These are phyloP conservation scores for Poeciliopsis occidentalis DNA, from an alignment of 2,113 vertebrate species.

Conservation along the genomic window DNA sequence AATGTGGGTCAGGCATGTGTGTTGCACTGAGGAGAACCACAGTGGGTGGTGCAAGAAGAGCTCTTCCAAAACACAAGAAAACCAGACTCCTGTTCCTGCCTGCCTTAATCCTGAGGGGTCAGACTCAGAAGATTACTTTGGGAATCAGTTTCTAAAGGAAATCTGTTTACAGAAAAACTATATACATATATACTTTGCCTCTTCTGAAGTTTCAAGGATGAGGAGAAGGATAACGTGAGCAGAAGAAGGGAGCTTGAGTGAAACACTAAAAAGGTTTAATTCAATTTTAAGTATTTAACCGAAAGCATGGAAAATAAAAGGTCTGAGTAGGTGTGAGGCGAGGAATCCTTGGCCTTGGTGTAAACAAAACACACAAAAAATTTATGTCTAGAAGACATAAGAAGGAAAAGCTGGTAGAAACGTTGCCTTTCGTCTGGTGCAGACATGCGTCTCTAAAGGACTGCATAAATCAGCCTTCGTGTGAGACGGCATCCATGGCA, in stretches of 20 bases:
- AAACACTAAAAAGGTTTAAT: neutral
- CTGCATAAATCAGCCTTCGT: conserved; percentile 56
- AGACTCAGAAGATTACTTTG: conserved; percentile 21
- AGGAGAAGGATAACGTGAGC: neutral
- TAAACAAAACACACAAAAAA: conserved; percentile 6
- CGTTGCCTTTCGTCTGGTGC: conserved; percentile 25
- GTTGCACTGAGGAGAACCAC: conserved; percentile 39
- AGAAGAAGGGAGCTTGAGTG: neutral
- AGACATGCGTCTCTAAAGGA: conserved; percentile 35
- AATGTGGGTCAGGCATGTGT: conserved; percentile 68
- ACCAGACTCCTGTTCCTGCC: conserved; percentile 35
- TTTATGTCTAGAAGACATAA: conserved; percentile 17
- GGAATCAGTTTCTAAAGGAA: neutral
- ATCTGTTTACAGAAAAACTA: conserved; percentile 10
- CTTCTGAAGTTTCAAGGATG: neutral
- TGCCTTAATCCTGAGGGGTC: conserved; percentile 33
- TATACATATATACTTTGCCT: neutral
- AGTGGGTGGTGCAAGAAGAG: conserved; percentile 50
- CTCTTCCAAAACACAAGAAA: conserved; percentile 28
- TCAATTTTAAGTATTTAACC: conserved; percentile 44
- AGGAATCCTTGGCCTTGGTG: conserved; percentile 32
- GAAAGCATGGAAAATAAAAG: conserved; percentile 6
- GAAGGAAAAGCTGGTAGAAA: conserved; percentile 13
- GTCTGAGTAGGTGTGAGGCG: conserved; percentile 14
- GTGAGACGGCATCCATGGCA: conserved; percentile 55